A percentile compares a stretch with the other conserved stretches of the same genome.
Conservation (phyloP, 2,797 vertebrate genomes). For the Chelon labrosus region DNA sequence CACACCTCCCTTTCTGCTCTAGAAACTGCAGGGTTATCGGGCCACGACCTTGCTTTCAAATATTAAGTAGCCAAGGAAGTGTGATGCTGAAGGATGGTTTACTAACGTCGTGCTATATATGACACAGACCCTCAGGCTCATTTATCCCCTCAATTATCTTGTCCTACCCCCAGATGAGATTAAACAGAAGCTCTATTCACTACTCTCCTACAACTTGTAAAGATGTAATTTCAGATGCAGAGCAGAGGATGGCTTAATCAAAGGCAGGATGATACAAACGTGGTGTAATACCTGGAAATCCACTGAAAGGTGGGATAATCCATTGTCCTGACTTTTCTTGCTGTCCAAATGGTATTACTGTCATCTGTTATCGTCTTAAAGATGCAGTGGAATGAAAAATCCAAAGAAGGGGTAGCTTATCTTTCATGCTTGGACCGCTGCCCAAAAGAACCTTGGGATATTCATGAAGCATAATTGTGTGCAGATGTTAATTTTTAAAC, state of each 20-base stretch:
- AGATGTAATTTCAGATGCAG: conserved; percentile 76
- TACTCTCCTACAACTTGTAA: conserved; percentile 65
- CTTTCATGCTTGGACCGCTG: conserved; percentile 71
- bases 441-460: conserved; percentile 77
- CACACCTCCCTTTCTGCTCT: conserved; percentile 62
- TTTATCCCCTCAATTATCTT: conserved; percentile 68
- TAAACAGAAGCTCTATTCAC: conserved; percentile 65
- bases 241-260: conserved; percentile 48
- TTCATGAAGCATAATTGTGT: conserved; percentile 86
- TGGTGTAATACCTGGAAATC: conserved; percentile 47
- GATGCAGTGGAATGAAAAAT: conserved; percentile 50
- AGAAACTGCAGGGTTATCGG: conserved; percentile 67
- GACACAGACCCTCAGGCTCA: conserved; percentile 51
- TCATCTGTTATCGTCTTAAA: conserved; percentile 55
- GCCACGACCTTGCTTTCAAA: conserved; percentile 78
- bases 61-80: conserved; percentile 78
- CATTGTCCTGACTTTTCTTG: conserved; percentile 38
- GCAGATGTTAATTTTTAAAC: conserved; percentile 87
- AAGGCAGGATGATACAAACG: conserved; percentile 51
- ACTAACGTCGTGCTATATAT: conserved; percentile 52
- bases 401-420: conserved; percentile 60
- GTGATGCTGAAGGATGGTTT: conserved; percentile 72
- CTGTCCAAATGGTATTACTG: conserved; percentile 40
- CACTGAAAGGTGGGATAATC: conserved; percentile 52
- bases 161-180: conserved; percentile 63